Conservation (phyloP, 2,888 invertebrate species). For the Drosophila anomelani region DNA sequence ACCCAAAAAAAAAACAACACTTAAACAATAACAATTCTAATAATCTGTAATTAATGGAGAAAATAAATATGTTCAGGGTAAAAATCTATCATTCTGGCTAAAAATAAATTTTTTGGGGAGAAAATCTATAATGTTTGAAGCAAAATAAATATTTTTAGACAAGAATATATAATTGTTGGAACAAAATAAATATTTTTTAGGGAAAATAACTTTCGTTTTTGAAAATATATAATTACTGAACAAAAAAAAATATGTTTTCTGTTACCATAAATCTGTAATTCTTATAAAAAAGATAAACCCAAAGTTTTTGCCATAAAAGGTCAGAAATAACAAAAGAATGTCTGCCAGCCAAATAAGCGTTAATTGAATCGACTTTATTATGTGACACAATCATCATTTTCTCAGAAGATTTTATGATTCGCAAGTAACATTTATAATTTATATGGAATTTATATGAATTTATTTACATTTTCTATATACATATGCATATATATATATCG, state of each 20-base stretch:
- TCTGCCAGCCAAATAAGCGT: slow-evolving; percentile 1
- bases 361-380: slow-evolving; percentile 8
- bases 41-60: not conserved
- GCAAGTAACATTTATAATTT: not conserved
- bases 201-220: not conserved
- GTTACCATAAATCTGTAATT: not conserved
- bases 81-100: not conserved
- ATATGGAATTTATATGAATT: not conserved
- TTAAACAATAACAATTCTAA: not conserved
- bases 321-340: not conserved
- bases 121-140: not conserved
- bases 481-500: too few species aligned
- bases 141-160: not conserved
- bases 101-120: too few species aligned
- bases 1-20: not conserved
- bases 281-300: not conserved
- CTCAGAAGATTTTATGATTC: slow-evolving; percentile 14
- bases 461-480: not conserved
- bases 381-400: slow-evolving; percentile 9
- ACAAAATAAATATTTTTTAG: not conserved
- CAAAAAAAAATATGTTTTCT: not conserved
- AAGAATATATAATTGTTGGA: not conserved
- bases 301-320: not conserved
- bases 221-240: not conserved
- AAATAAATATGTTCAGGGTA: not conserved